phyloP scores from a whole-genome alignment of 2,113 vertebrate genomes.

The Saguinus midas region DNA sequence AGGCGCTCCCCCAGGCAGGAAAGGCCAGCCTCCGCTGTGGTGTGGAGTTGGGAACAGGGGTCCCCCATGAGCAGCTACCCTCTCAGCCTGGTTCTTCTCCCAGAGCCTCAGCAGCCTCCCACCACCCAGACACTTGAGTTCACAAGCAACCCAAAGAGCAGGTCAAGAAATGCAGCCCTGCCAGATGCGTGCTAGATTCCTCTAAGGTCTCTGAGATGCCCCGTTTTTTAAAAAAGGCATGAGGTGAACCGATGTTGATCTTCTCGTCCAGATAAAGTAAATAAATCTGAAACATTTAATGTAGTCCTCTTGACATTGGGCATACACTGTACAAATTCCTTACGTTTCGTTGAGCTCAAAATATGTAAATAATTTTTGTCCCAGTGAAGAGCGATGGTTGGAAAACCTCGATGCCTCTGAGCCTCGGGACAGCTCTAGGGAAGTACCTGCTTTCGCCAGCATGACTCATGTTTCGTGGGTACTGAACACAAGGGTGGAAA shows the following conservation, averaged over 20 bases:
- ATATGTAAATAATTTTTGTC: conserved; percentile 54
- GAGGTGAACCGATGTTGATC: neutral
- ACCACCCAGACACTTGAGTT: accelerated
- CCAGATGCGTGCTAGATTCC: neutral
- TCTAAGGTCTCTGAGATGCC: neutral
- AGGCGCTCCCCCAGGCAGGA: neutral
- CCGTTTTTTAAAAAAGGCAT: neutral
- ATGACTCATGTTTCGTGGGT: conserved; percentile 55
- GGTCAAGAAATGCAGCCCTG: neutral
- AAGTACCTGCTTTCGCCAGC: conserved; percentile 56
- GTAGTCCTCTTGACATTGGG: conserved; percentile 53
- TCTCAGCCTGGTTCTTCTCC: neutral
- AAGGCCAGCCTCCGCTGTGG: neutral
- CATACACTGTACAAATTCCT: conserved; percentile 10
- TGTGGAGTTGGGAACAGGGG: too few species aligned
- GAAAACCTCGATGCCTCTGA: conserved; percentile 38
- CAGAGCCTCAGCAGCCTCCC: neutral
- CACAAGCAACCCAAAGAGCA: neutral
- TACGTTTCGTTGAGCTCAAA: conserved; percentile 63
- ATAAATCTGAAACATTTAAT: conserved; percentile 49
- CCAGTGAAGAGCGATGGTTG: neutral
- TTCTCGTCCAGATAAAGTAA: conserved; percentile 75
- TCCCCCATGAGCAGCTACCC: neutral
- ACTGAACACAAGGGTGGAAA: conserved; percentile 61
- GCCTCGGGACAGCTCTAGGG: conserved; percentile 54